Conservation (phyloP, 2,113 vertebrate genomes). For the Poeciliopsis prolifica region DNA sequence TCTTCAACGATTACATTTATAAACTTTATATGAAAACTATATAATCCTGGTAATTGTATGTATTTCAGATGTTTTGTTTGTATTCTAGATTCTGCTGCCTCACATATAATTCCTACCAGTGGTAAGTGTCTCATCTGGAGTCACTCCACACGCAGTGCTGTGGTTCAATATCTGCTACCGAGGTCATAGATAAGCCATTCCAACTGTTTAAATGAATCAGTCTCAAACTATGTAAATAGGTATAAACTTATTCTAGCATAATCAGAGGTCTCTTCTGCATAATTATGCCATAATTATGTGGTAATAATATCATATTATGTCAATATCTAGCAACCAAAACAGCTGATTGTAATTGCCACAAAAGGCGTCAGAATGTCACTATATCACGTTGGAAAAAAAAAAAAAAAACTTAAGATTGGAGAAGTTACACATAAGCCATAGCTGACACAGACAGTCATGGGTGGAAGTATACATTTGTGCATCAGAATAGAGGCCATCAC, state of each 20-base stretch:
- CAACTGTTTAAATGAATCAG: constrained; percentile 37
- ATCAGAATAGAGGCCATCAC: constrained; percentile 81
- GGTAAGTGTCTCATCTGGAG: constrained; percentile 57
- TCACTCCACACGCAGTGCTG: constrained; percentile 59
- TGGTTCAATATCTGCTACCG: constrained; percentile 47
- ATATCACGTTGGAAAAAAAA: constrained; percentile 72
- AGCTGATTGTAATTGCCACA: constrained; percentile 21
- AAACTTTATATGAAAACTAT: constrained; percentile 65
- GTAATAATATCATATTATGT: constrained; percentile 11
- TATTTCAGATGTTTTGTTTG: constrained; percentile 70
- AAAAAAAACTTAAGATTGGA: constrained; percentile 70
- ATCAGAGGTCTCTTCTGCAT: constrained; percentile 20
- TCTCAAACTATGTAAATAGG: constrained; percentile 12
- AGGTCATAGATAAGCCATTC: constrained; percentile 55
- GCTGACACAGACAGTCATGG: constrained; percentile 73
- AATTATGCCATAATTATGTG: not conserved
- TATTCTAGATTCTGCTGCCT: constrained; percentile 78
- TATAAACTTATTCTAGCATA: constrained; percentile 14
- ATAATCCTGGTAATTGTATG: constrained; percentile 59
- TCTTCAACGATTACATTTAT: constrained; percentile 60
- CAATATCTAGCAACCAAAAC: constrained; percentile 43
- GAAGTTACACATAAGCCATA: constrained; percentile 84
- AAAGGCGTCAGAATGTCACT: constrained; percentile 74
- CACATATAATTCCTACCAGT: constrained; percentile 66
- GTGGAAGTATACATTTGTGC: constrained; percentile 80